Percentiles rank a stretch among this genome's conserved stretches.
Conservation (phyloP, 2,888 invertebrate genomes). For the Xylota sylvarum region DNA sequence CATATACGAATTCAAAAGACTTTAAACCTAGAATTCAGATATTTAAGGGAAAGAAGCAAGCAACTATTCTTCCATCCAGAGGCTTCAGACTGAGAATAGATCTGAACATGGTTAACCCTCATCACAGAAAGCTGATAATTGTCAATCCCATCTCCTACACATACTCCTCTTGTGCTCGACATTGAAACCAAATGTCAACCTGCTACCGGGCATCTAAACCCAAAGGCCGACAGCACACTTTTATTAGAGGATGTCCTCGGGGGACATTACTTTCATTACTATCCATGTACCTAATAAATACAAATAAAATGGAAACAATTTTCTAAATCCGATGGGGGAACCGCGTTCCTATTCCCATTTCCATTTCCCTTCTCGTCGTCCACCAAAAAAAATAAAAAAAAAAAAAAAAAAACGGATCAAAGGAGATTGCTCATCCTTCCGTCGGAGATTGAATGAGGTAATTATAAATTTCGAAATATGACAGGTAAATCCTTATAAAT, state of each 20-base stretch:
- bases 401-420: constrained; percentile 18
- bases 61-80: no score
- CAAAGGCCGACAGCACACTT: constrained; percentile 1
- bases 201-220: background rate
- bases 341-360: background rate
- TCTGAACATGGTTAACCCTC: no score
- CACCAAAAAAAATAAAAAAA: no score
- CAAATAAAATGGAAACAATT: constrained; percentile 20
- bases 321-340: background rate
- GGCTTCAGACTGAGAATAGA: no score
- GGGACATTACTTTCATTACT: background rate
- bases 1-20: no score
- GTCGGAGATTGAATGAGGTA: constrained; percentile 39
- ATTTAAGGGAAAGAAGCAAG: no score
- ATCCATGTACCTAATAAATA: background rate
- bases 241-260: background rate
- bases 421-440: constrained; percentile 42
- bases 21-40: no score
- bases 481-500: constrained; percentile 73
- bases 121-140: no score
- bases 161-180: background rate
- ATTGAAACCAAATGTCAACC: background rate
- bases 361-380: background rate
- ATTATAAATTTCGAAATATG: constrained; percentile 68
- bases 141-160: no score